Evolutionary conservation across 2,888 invertebrate genomes (phyloP).

Genomic region (Hirtodrosophila duncani): DNA sequence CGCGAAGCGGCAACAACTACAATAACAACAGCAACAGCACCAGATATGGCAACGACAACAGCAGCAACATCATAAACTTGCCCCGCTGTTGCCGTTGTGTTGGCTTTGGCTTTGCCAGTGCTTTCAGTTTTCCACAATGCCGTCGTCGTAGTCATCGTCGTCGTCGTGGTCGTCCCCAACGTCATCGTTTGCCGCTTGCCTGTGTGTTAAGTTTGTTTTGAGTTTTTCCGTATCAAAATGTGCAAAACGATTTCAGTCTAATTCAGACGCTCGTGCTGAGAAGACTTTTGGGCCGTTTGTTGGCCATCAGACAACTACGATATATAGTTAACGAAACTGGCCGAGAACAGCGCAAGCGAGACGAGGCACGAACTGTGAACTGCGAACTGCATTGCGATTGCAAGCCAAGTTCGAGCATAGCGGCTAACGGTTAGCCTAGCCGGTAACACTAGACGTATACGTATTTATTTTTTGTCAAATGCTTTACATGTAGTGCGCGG

Average conservation of each 20-base stretch:
- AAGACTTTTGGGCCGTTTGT: conserved; percentile 76
- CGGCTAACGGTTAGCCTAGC: conserved; percentile 14
- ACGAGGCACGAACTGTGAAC: conserved; percentile 2
- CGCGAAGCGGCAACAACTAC: conserved; percentile 23
- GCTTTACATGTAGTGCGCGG: conserved; percentile 53
- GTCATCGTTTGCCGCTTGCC: conserved; percentile 18
- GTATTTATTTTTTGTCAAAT: too few species aligned
- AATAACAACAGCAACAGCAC: conserved; percentile 18
- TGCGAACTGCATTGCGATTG: conserved; percentile 9
- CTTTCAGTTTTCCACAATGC: conserved; percentile 53
- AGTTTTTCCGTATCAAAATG: conserved; percentile 78
- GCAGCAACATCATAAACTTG: conserved; percentile 25
- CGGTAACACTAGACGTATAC: conserved; percentile 4
- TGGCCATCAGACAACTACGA: conserved; percentile 39
- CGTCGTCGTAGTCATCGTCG: conserved; percentile 48
- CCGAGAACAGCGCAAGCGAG: conserved; percentile 4
- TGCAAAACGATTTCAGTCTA: conserved; percentile 79
- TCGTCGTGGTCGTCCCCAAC: conserved; percentile 22
- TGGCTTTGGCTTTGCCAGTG: conserved; percentile 26
- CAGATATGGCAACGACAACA: conserved; percentile 27
- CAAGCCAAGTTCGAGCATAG: conserved; percentile 11
- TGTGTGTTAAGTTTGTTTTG: conserved; percentile 73
- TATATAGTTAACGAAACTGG: conserved; percentile 5
- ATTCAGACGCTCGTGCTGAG: conserved; percentile 79
- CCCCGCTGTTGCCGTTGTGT: conserved; percentile 6